Evolutionary conservation across 2,888 invertebrate species (phyloP).

Genomic region (Troides helena): DNA sequence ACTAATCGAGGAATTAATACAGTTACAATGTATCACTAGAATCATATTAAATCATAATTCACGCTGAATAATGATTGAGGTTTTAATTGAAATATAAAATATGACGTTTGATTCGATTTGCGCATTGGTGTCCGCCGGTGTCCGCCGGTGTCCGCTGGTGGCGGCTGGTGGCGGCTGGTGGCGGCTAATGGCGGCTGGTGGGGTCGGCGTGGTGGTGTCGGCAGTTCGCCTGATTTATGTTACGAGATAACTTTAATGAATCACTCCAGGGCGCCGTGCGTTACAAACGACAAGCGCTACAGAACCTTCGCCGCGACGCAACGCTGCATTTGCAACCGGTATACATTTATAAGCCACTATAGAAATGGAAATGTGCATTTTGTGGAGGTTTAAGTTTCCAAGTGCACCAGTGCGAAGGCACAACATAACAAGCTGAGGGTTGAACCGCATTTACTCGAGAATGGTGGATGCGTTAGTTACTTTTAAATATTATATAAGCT

Average conservation of each 20-base stretch:
- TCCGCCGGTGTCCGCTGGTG: no score
- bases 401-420: no score
- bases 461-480: no score
- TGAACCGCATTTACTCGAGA: no score
- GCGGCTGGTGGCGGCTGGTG: no score
- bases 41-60: neutral
- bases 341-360: no score
- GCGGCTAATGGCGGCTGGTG: conserved; percentile 32
- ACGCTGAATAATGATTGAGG: conserved; percentile 28
- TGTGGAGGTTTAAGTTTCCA: no score
- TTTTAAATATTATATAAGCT: no score
- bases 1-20: conserved; percentile 1
- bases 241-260: conserved; percentile 50
- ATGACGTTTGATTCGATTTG: conserved; percentile 37
- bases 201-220: neutral
- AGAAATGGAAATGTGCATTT: no score
- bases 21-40: conserved; percentile 30
- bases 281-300: conserved; percentile 36
- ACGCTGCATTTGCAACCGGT: neutral
- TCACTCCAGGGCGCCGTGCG: conserved; percentile 33
- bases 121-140: neutral
- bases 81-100: conserved; percentile 33
- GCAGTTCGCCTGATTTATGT: conserved; percentile 50
- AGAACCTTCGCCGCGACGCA: neutral
- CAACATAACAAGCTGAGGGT: no score